These are phyloP conservation scores for Peromyscus eremicus DNA, from an alignment of 2,797 vertebrate species.

Conservation along the genomic window DNA sequence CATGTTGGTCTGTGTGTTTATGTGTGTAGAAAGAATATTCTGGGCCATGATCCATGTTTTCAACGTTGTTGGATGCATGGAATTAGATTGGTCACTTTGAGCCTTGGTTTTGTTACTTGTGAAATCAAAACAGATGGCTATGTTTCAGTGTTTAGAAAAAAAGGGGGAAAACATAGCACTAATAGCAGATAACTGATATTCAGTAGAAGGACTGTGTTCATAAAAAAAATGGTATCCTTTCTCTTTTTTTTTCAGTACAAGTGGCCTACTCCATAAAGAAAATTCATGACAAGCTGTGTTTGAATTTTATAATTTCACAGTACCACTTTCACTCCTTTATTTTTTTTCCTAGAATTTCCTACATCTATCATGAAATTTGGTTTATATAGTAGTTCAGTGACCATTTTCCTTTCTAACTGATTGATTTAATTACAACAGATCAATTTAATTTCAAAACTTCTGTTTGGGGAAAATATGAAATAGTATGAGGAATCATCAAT, in stretches of 20 bases:
- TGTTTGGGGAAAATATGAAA: neutral
- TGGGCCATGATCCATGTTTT: neutral
- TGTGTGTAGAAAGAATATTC: neutral
- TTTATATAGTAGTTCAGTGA: neutral
- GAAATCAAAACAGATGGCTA: neutral
- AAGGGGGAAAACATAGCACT: neutral
- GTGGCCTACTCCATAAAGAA: neutral
- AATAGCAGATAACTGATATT: neutral
- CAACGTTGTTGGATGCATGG: neutral
- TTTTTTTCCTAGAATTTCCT: neutral
- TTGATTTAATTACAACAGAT: neutral
- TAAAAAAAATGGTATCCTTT: neutral
- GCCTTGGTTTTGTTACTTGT: neutral
- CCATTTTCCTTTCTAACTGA: neutral
- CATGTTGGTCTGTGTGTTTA: neutral
- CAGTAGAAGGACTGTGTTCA: neutral
- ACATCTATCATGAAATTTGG: neutral
- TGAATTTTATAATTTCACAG: neutral
- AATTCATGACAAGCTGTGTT: neutral
- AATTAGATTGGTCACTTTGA: neutral
- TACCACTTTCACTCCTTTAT: neutral
- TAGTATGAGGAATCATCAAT: neutral
- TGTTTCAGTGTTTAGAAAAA: neutral
- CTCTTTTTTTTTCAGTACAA: neutral
- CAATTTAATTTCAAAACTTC: slow-evolving; percentile 29